These are phyloP conservation scores for Solenodon paradoxus DNA, from an alignment of 2,113 vertebrate species.

Conservation along the genomic window DNA sequence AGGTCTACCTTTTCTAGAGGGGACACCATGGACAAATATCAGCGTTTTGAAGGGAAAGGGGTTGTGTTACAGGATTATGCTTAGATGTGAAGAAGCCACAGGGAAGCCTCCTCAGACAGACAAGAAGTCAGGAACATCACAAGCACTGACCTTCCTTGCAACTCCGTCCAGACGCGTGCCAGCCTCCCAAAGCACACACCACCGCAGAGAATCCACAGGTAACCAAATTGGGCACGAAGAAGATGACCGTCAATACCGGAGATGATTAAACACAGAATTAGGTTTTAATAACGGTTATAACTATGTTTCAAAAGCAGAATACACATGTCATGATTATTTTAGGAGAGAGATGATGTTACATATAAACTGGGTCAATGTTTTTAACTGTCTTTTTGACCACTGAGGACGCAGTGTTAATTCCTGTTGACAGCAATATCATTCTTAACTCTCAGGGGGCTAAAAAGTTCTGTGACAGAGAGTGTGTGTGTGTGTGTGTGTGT, in stretches of 20 bases:
- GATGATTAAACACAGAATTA: not conserved
- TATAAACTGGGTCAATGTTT: not conserved
- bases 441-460: not conserved
- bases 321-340: not conserved
- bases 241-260: not conserved
- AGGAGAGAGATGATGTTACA: not conserved
- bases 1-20: not conserved
- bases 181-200: rapidly evolving
- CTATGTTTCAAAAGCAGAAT: constrained; percentile 33
- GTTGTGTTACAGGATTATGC: rapidly evolving
- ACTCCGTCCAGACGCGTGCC: not conserved
- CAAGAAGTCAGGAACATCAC: not conserved
- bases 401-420: not conserved
- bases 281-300: not conserved
- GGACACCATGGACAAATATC: not conserved
- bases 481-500: not conserved
- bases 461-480: not conserved
- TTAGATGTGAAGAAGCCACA: not conserved
- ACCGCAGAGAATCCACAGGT: not conserved
- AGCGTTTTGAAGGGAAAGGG: not conserved
- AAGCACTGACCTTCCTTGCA: not conserved
- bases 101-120: not conserved
- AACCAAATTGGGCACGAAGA: not conserved
- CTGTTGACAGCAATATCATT: not conserved
- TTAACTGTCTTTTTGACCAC: too few species aligned